Conservation (phyloP, 2,888 invertebrate species). For the Tholera decimalis region DNA sequence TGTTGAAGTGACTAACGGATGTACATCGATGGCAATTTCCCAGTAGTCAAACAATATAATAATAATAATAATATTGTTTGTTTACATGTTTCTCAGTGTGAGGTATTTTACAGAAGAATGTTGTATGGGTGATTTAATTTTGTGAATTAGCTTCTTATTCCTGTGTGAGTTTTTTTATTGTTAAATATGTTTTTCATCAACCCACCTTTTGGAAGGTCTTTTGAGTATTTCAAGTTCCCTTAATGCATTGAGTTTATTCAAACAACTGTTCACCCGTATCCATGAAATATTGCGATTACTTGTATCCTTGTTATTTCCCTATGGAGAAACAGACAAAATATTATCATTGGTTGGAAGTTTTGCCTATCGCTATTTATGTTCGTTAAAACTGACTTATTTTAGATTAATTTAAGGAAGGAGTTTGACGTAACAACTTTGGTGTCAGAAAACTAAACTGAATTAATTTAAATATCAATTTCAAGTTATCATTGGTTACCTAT, state of each 20-base stretch:
- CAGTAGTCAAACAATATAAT: neutral
- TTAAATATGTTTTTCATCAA: too few species aligned
- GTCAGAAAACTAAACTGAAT: too few species aligned
- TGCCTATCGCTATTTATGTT: constrained; percentile 1
- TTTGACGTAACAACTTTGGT: neutral
- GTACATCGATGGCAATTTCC: too few species aligned
- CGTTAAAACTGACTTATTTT: constrained; percentile 3
- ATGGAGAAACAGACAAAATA: constrained; percentile 21
- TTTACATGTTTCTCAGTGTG: neutral
- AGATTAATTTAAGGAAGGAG: neutral
- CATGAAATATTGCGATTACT: constrained; percentile 16
- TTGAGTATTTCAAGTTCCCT: constrained; percentile 19
- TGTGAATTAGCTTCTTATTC: neutral
- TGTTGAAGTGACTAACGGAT: too few species aligned
- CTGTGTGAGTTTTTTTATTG: neutral
- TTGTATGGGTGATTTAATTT: neutral
- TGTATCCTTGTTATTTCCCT: constrained; percentile 35
- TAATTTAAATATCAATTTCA: neutral
- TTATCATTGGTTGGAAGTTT: constrained; percentile 11
- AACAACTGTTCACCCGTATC: neutral
- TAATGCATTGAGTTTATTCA: constrained; percentile 1
- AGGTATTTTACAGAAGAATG: neutral
- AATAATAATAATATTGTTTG: neutral
- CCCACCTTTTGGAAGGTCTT: too few species aligned
- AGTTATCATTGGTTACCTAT: too few species aligned